These are phyloP conservation scores for Psilopsiagon aymara DNA, from an alignment of 2,113 vertebrate genomes.

Conservation along the genomic window DNA sequence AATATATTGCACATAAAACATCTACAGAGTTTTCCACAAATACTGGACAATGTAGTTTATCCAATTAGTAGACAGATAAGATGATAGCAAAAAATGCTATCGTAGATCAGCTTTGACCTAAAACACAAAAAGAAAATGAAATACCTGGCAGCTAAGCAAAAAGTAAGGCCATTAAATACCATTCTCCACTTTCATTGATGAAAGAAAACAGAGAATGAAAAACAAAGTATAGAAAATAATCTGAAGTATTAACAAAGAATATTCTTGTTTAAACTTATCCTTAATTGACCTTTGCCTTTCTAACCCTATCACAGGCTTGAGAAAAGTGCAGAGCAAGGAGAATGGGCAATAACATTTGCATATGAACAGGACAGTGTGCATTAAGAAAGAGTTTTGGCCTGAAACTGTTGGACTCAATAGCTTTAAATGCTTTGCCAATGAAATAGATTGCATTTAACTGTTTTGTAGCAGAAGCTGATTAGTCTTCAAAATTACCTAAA, in stretches of 20 bases:
- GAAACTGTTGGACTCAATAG: background rate
- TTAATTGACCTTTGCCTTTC: conserved; percentile 50
- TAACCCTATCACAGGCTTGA: background rate
- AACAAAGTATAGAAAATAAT: background rate
- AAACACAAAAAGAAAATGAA: background rate
- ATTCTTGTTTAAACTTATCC: conserved; percentile 2
- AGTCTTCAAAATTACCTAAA: background rate
- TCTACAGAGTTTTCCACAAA: background rate
- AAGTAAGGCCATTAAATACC: background rate
- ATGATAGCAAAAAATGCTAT: background rate
- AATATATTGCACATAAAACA: background rate
- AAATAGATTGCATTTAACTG: background rate
- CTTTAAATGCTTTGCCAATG: conserved; percentile 6
- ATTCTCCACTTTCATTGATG: background rate
- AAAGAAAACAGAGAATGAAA: background rate
- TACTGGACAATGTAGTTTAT: background rate
- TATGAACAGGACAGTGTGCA: background rate
- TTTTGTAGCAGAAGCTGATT: background rate
- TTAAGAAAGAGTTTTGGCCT: conserved; percentile 26
- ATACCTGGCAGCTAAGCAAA: conserved; percentile 15
- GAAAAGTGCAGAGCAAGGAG: conserved; percentile 25
- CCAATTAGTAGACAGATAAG: background rate
- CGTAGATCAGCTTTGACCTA: background rate
- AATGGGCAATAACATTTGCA: background rate
- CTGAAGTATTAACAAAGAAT: background rate